Evolutionary conservation across 2,888 invertebrate genomes (phyloP).

Genomic region (Erebia aethiops): DNA sequence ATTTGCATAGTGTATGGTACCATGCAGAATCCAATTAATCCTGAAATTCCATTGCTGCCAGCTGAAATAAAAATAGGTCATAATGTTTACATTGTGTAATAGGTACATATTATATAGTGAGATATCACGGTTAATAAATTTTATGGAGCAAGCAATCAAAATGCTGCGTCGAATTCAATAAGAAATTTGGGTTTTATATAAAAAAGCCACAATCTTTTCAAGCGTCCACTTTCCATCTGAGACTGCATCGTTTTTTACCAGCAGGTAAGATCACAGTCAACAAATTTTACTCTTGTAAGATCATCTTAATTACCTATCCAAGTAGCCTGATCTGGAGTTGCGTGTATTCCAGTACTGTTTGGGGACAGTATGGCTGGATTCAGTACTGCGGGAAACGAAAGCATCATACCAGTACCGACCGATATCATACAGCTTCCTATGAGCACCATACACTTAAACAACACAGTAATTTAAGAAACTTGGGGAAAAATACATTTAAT

Average conservation of each 20-base stretch:
- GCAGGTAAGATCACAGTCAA: no score
- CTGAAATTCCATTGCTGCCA: slow-evolving; percentile 50
- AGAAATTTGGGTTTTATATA: no score
- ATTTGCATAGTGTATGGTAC: slow-evolving; percentile 50
- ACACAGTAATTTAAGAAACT: no score
- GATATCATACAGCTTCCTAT: slow-evolving; percentile 38
- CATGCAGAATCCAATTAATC: slow-evolving; percentile 48
- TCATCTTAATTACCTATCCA: slow-evolving; percentile 52
- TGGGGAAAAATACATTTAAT: no score
- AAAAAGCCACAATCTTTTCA: no score
- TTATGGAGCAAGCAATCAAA: no score
- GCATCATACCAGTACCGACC: slow-evolving; percentile 46
- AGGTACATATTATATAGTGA: no score
- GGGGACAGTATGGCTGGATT: slow-evolving; percentile 48
- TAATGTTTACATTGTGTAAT: not conserved
- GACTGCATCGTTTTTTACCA: no score
- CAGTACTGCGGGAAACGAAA: slow-evolving; percentile 51
- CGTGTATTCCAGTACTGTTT: slow-evolving; percentile 46
- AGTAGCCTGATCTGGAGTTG: slow-evolving; percentile 50
- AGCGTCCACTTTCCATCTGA: no score
- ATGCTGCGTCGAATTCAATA: no score
- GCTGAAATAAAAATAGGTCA: slow-evolving; percentile 48
- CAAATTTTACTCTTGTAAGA: no score
- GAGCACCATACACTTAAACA: not conserved
- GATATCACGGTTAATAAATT: no score